phyloP scores from a whole-genome alignment of 2,888 invertebrate species.

The Hipparchia semele region DNA sequence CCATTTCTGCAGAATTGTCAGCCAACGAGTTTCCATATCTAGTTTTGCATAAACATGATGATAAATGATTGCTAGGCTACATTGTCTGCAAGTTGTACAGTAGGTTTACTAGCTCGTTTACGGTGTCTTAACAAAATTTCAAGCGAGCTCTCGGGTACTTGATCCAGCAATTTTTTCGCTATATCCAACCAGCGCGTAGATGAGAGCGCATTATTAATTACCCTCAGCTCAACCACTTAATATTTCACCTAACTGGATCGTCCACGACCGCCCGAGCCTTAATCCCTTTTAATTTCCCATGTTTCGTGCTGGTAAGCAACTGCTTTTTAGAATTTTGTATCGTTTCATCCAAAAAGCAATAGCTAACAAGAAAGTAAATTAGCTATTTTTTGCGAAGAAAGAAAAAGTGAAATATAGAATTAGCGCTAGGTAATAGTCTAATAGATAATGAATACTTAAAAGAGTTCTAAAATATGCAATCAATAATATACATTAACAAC shows the following conservation, averaged over 20 bases:
- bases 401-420: too few relatives aligned
- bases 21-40: background rate
- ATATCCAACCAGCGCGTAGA: constrained; percentile 65
- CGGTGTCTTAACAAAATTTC: constrained; percentile 38
- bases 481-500: too few relatives aligned
- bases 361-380: too few relatives aligned
- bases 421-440: too few relatives aligned
- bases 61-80: background rate
- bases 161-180: constrained; percentile 77
- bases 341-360: constrained; percentile 2
- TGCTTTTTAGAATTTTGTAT: constrained; percentile 20
- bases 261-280: constrained; percentile 64
- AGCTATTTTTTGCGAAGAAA: too few relatives aligned
- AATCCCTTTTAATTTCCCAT: constrained; percentile 73
- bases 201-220: constrained; percentile 77
- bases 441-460: too few relatives aligned
- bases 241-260: constrained; percentile 75
- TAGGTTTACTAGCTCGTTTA: constrained; percentile 8
- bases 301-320: constrained; percentile 55
- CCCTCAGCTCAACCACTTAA: constrained; percentile 67
- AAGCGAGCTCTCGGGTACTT: constrained; percentile 48
- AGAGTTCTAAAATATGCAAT: too few relatives aligned
- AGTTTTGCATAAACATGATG: background rate
- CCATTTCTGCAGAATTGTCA: background rate
- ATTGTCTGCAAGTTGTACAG: background rate